Evolutionary conservation across 2,113 vertebrate genomes (phyloP).

Genomic region (Chaetorhynchus papuensis): DNA sequence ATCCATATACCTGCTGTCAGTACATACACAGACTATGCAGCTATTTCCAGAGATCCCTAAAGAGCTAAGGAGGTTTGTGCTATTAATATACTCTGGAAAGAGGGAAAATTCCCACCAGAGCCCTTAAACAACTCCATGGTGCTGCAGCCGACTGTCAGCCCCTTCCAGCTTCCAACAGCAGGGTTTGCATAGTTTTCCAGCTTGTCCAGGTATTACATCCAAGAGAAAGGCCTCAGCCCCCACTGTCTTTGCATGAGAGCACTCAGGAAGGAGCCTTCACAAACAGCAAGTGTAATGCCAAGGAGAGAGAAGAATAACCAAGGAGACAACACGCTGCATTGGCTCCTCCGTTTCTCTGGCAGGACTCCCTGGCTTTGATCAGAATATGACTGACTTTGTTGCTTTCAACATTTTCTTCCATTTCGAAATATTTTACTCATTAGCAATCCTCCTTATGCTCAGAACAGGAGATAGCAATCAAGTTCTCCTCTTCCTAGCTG

Average conservation of each 20-base stretch:
- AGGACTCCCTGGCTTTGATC: constrained; percentile 58
- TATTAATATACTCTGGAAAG: neutral
- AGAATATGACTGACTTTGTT: constrained; percentile 59
- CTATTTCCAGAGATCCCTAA: neutral
- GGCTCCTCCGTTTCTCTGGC: constrained; percentile 47
- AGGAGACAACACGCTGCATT: constrained; percentile 49
- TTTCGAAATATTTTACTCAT: constrained; percentile 66
- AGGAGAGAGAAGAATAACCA: constrained; percentile 44
- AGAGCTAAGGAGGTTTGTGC: neutral
- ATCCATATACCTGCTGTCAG: neutral
- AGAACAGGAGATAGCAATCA: constrained; percentile 39
- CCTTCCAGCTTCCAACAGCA: neutral
- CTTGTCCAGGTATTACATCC: neutral
- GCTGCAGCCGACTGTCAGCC: neutral
- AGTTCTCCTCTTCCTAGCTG: neutral
- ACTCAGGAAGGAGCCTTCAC: constrained; percentile 27
- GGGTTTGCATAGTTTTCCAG: neutral
- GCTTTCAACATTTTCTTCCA: constrained; percentile 64
- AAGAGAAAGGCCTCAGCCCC: neutral
- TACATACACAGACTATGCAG: neutral
- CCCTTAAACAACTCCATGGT: neutral
- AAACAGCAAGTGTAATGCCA: constrained; percentile 28
- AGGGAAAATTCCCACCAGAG: neutral
- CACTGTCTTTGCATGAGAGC: neutral
- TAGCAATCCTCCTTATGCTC: constrained; percentile 60